Percentiles rank a stretch among this genome's conserved stretches.
Evolutionary conservation across 2,888 invertebrate species (phyloP).

Genomic region (Papilio demoleus): DNA sequence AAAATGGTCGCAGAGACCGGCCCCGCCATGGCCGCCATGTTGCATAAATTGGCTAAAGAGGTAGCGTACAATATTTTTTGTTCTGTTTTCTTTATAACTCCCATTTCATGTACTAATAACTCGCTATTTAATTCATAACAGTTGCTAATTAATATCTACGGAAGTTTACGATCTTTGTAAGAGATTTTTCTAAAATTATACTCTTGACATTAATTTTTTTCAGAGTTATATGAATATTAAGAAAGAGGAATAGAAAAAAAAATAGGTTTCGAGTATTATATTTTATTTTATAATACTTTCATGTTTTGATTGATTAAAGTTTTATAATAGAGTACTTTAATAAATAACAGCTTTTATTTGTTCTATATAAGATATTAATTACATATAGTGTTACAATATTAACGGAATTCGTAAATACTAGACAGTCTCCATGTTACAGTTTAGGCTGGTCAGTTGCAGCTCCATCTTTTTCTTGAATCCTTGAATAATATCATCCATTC

Average conservation of each 20-base stretch:
- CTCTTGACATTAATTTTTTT: slow-evolving; percentile 44
- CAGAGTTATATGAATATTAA: slow-evolving; percentile 59
- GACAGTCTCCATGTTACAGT: slow-evolving; percentile 74
- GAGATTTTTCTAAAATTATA: not conserved
- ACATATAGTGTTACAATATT: slow-evolving; percentile 2
- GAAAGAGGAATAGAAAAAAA: slow-evolving; percentile 45
- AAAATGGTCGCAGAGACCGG: slow-evolving; percentile 87
- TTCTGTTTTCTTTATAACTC: no score
- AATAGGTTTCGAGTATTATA: slow-evolving; percentile 36
- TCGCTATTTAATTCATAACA: no score
- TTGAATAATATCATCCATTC: slow-evolving; percentile 85
- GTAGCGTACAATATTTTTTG: slow-evolving; percentile 54
- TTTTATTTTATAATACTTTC: slow-evolving; percentile 40
- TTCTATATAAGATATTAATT: slow-evolving; percentile 15
- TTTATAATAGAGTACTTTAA: slow-evolving; percentile 13
- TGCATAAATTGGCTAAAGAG: slow-evolving; percentile 85
- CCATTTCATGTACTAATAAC: no score
- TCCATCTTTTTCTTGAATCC: slow-evolving; percentile 87
- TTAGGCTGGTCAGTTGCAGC: slow-evolving; percentile 87
- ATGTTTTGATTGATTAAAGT: slow-evolving; percentile 43
- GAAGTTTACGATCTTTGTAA: no score
- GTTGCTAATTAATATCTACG: no score
- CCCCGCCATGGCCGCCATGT: slow-evolving; percentile 82
- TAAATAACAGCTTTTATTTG: slow-evolving; percentile 25
- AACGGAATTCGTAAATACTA: slow-evolving; percentile 44